Evolutionary conservation across 1,140 invertebrate species (phyloP).

Genomic region (Penaeus vannamei): DNA sequence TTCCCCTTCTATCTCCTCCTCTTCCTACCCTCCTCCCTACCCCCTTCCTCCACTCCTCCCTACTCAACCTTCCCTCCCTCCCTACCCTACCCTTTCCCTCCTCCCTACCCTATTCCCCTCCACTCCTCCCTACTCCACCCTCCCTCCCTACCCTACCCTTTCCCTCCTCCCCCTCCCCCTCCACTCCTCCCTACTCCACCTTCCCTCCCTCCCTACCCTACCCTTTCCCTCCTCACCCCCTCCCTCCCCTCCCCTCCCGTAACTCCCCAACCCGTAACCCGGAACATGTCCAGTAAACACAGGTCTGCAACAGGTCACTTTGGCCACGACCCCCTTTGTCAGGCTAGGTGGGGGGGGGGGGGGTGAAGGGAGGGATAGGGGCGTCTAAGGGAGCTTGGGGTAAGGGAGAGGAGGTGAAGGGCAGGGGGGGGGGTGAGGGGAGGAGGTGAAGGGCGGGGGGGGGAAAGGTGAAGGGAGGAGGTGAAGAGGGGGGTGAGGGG

Average conservation of each 20-base stretch:
- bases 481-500: too few species aligned
- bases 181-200: neutral
- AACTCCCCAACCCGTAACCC: neutral
- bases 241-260: too few species aligned
- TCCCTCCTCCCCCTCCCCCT: neutral
- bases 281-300: constrained; percentile 38
- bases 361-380: neutral
- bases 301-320: constrained; percentile 17
- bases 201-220: neutral
- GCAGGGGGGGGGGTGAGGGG: neutral
- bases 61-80: neutral
- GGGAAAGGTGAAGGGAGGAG: neutral
- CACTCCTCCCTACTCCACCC: neutral
- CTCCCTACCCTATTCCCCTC: neutral
- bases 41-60: neutral
- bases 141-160: neutral
- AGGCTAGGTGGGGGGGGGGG: neutral
- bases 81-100: neutral
- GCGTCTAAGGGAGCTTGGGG: too few species aligned
- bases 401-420: neutral
- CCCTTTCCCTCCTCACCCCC: neutral
- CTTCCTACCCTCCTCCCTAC: neutral
- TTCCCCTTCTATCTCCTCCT: neutral
- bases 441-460: neutral
- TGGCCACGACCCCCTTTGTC: neutral